Percentiles rank a stretch among this genome's conserved stretches.
phyloP scores from a whole-genome alignment of 2,888 invertebrate species.

The Dendrolimus pini region DNA sequence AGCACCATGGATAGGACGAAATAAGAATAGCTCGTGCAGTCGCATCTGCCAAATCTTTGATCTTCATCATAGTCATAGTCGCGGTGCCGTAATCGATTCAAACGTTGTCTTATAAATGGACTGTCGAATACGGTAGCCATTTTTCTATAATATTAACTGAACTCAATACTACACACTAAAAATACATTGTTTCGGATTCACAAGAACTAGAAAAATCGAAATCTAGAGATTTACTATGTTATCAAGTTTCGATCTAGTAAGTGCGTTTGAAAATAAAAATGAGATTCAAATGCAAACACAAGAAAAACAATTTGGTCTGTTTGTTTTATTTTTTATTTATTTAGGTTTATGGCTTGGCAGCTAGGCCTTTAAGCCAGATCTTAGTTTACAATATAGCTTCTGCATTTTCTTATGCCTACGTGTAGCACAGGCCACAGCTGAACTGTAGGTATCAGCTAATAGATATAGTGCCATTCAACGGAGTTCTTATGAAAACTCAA shows the following conservation, averaged over 20 bases:
- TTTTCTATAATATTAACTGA: slow-evolving; percentile 32
- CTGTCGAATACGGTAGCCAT: slow-evolving; percentile 81
- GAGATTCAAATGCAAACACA: slow-evolving; percentile 3
- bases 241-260: too few species aligned
- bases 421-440: too few species aligned
- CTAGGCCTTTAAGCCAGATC: too few species aligned
- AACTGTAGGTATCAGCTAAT: too few species aligned
- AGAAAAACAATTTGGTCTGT: slow-evolving; percentile 2
- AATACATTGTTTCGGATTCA: slow-evolving; percentile 3
- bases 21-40: slow-evolving; percentile 81
- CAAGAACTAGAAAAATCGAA: neutral
- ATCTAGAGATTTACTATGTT: neutral
- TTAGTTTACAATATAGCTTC: too few species aligned
- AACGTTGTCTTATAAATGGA: slow-evolving; percentile 77
- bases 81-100: slow-evolving; percentile 75
- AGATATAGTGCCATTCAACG: too few species aligned
- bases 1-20: slow-evolving; percentile 78
- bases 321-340: too few species aligned
- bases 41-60: slow-evolving; percentile 79
- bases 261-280: too few species aligned
- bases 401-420: too few species aligned
- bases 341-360: too few species aligned
- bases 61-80: slow-evolving; percentile 78
- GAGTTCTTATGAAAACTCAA: too few species aligned
- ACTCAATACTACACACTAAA: slow-evolving; percentile 1